These are phyloP conservation scores for Sus cebifrons DNA, from an alignment of 2,797 vertebrate genomes.

Conservation along the genomic window DNA sequence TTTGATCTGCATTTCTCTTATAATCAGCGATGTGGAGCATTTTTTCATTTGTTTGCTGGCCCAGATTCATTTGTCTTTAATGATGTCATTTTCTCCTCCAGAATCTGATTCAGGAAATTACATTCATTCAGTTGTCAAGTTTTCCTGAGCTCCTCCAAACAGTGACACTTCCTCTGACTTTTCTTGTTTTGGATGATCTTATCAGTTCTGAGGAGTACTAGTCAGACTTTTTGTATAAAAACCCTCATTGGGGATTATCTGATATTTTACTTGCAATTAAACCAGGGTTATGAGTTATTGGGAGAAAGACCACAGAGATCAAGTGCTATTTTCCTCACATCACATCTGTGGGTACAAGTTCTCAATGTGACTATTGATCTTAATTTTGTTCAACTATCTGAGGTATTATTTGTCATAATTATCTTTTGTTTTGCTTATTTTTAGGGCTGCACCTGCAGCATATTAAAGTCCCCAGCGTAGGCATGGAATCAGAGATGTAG, in stretches of 20 bases:
- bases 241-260: not conserved
- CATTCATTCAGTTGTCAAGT: not conserved
- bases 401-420: not conserved
- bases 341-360: not conserved
- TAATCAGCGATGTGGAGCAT: too few relatives aligned
- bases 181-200: not conserved
- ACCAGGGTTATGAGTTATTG: not conserved
- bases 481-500: too few relatives aligned
- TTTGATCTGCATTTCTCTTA: too few relatives aligned
- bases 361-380: not conserved
- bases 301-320: not conserved
- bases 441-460: too few relatives aligned
- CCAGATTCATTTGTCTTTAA: not conserved
- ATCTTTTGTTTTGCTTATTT: too few relatives aligned
- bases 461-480: too few relatives aligned
- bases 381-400: not conserved
- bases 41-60: too few relatives aligned
- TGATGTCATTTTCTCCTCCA: not conserved
- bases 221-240: not conserved
- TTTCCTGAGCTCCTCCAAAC: not conserved
- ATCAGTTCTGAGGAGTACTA: not conserved
- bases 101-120: not conserved
- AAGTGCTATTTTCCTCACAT: not conserved
- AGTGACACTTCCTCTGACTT: not conserved
- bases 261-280: not conserved